A percentile compares a stretch with the other conserved stretches of the same genome.
phyloP scores from a whole-genome alignment of 2,888 invertebrate species.

The Cerceris ruficornis region DNA sequence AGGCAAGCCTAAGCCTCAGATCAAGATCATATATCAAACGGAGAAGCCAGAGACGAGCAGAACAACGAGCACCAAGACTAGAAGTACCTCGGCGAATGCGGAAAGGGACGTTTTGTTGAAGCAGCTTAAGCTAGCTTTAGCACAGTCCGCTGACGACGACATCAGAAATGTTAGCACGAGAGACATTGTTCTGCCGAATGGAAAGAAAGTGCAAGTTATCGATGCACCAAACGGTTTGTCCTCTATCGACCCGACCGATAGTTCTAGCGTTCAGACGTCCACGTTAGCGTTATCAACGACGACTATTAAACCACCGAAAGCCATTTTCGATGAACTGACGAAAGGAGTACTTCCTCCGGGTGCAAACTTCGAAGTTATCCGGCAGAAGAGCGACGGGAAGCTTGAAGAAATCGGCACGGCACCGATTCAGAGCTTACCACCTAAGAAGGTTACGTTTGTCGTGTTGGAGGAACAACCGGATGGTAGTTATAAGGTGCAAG shows the following conservation, averaged over 20 bases:
- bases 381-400: slow-evolving; percentile 88
- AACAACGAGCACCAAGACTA: slow-evolving; percentile 34
- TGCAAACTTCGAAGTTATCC: slow-evolving; percentile 91
- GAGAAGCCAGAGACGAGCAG: slow-evolving; percentile 63
- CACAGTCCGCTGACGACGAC: slow-evolving; percentile 87
- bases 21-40: slow-evolving; percentile 84
- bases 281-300: slow-evolving; percentile 76
- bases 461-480: slow-evolving; percentile 93
- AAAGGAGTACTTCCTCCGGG: slow-evolving; percentile 91
- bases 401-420: slow-evolving; percentile 87
- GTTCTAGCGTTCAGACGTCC: slow-evolving; percentile 60
- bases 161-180: slow-evolving; percentile 88
- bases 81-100: slow-evolving; percentile 71
- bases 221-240: slow-evolving; percentile 71
- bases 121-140: slow-evolving; percentile 88
- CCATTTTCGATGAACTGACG: slow-evolving; percentile 89
- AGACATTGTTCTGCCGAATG: slow-evolving; percentile 89
- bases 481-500: slow-evolving; percentile 92
- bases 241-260: slow-evolving; percentile 67
- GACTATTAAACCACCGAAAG: slow-evolving; percentile 85
- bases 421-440: slow-evolving; percentile 85
- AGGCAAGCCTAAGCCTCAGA: slow-evolving; percentile 73
- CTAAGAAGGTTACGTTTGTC: slow-evolving; percentile 93
- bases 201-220: slow-evolving; percentile 87
- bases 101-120: slow-evolving; percentile 89